Evolutionary conservation across 2,888 invertebrate species (phyloP), one percentile per base, ranked within the genome.

Genomic region (Neoscelio sp.): DNA sequence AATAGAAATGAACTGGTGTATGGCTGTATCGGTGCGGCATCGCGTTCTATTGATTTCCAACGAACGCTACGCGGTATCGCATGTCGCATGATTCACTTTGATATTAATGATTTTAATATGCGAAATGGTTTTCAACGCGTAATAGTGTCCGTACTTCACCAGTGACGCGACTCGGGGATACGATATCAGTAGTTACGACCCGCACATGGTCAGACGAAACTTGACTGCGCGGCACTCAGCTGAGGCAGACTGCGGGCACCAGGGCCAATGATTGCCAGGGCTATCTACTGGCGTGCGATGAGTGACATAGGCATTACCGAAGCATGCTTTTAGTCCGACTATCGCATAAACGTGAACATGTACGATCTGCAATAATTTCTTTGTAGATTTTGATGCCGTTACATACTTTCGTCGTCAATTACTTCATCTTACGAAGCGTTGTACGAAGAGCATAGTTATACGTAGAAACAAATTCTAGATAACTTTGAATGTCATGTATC

Each of bases 101-200:
- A 60, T 42, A 71, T 60, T 60, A 71, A 60, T 71, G 50, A 60
- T 60, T 50, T 71, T 60, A 71, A 60, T 71, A 60, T 52, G 35
- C 33, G 50, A 60, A 50, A 60, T 60, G 70, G 33, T 60, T 71
- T 42, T 50, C 50, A 18, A 18, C 52, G 50, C 40, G 56, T 17
- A 40, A 30, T 15, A 7, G 12, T 17, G 8, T 13, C 12, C 18
- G 42, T 42, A 42, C 42, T 15, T 42, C n/a, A 18, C n/a, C 18
- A 35, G 38, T 30, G 28, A 28, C 44, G 10, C 46, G n/a, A 20
- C 26, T 15, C 10, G 33, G 10, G 4, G 54, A 12, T 40, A 40
- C 6, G 26, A 46, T 33, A 6, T 30, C 40, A 73, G 73, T 64
- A 73, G 64, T 73, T 52, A 64, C 48, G 56, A 73, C 56, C 73